Evolutionary conservation across 2,888 invertebrate species (phyloP), one percentile per base, ranked within the genome.

Genomic region (Thymelicus lineola): DNA sequence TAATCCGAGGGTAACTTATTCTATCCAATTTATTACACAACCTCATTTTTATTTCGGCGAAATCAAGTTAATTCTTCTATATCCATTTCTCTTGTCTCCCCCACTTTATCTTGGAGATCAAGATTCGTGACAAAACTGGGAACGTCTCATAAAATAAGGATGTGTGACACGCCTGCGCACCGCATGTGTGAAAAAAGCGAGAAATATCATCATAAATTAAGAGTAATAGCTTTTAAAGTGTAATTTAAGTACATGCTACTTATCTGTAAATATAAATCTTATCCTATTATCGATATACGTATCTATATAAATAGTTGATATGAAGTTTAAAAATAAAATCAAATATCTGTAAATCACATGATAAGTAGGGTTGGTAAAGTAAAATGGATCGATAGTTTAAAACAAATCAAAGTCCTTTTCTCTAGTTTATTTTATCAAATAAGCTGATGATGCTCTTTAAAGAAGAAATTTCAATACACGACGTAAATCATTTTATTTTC

Each of bases 111-210:
- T 74, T 75, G 72, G 74, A 80, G 78, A 80, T 80, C 80, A 77
- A 75, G 76, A 78, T 75, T 82, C 83, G 82, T 82, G 82, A 84
- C 82, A 80, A 80, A 84, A 85, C 82, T 82, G 77, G 77, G 77
- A 82, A 83, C 80, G 80, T 78, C 81, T 78, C 79, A 64, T 64
- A 70, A 70, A 70, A 60, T 65, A 64, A 46, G 77, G 80, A 81
- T 79, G 80, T 77, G 75, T 74, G 76, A 76, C 76, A 73, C 71
- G 76, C 76, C 50, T 20, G 36, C 38, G 57, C 17, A 20, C 35
- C 63, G 57, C 63, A 57, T 69, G 69, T 69, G 68, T 69, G 68
- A 58, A 69, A 69, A 63, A 69, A 69, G 48, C 20, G 58, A 20
- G 58, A 69, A 63, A 69, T 69, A 63, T 58, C 35, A 57, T 7